phyloP scores from a whole-genome alignment of 2,113 vertebrate genomes.

The Paratilapia polleni region DNA sequence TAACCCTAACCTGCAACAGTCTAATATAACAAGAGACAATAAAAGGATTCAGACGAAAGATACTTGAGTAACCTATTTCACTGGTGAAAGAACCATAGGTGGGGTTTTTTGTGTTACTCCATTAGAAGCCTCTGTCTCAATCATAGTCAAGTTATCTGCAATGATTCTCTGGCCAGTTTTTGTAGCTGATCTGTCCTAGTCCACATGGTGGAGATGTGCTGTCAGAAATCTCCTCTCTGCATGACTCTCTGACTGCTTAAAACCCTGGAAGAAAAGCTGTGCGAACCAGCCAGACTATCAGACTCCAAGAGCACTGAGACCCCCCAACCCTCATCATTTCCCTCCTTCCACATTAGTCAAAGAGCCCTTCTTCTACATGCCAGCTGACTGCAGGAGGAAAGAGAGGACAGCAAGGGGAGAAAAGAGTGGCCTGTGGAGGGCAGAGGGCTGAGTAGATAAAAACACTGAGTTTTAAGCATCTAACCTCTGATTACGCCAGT shows the following conservation, averaged over 20 bases:
- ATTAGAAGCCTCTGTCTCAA: background rate
- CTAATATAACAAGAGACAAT: background rate
- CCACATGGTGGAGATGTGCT: conserved; percentile 86
- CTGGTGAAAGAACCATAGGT: background rate
- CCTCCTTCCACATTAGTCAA: conserved; percentile 69
- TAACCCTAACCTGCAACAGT: background rate
- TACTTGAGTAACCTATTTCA: background rate
- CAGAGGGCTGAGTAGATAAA: conserved; percentile 3
- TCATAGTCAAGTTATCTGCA: background rate
- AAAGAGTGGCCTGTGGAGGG: background rate
- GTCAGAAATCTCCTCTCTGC: conserved; percentile 72
- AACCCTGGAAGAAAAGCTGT: conserved; percentile 62
- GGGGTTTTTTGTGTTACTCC: background rate
- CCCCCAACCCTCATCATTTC: conserved; percentile 35
- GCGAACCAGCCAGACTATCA: conserved; percentile 78
- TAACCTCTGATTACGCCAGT: background rate
- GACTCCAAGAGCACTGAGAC: conserved; percentile 78
- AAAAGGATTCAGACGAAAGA: background rate
- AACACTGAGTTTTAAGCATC: background rate
- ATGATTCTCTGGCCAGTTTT: background rate
- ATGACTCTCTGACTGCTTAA: conserved; percentile 30
- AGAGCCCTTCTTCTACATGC: conserved; percentile 78
- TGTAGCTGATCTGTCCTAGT: conserved; percentile 41
- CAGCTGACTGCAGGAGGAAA: conserved; percentile 71
- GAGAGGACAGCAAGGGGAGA: conserved; percentile 14